These are phyloP conservation scores for Thyatira batis DNA, from an alignment of 2,888 invertebrate genomes.

Conservation along the genomic window DNA sequence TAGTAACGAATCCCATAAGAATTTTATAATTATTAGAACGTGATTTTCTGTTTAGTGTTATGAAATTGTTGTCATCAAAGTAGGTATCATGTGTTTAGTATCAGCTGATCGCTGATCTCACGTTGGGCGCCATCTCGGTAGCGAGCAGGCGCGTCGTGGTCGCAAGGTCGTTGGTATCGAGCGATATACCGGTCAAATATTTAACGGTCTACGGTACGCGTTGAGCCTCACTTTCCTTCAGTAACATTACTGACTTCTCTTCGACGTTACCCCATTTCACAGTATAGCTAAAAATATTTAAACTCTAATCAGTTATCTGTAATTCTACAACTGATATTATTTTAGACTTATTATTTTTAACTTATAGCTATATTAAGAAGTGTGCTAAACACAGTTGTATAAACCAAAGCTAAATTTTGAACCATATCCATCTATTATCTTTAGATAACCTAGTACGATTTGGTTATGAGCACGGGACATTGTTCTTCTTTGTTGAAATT, in stretches of 20 bases:
- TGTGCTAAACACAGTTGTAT: too few relatives aligned
- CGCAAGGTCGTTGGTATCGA: constrained; percentile 67
- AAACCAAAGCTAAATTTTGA: too few relatives aligned
- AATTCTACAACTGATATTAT: too few relatives aligned
- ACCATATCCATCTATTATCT: too few relatives aligned
- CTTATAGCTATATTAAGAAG: too few relatives aligned
- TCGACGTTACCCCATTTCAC: constrained; percentile 2
- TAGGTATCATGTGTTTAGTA: constrained; percentile 26
- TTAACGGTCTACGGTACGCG: constrained; percentile 48
- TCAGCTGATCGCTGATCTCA: constrained; percentile 56
- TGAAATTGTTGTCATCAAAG: constrained; percentile 33
- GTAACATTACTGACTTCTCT: constrained; percentile 22
- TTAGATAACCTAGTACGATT: not conserved
- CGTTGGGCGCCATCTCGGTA: constrained; percentile 49
- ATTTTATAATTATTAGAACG: not conserved
- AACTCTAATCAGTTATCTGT: not conserved
- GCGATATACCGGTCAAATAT: constrained; percentile 59
- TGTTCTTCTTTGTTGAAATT: constrained; percentile 42
- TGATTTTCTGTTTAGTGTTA: not conserved
- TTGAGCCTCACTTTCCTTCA: constrained; percentile 29
- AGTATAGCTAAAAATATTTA: not conserved
- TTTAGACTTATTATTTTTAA: too few relatives aligned
- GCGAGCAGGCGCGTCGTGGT: constrained; percentile 51
- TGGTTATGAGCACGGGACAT: constrained; percentile 21
- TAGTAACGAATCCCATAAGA: not conserved